Conservation (phyloP, 1,140 invertebrate genomes). For the Leptinotarsa texana region DNA sequence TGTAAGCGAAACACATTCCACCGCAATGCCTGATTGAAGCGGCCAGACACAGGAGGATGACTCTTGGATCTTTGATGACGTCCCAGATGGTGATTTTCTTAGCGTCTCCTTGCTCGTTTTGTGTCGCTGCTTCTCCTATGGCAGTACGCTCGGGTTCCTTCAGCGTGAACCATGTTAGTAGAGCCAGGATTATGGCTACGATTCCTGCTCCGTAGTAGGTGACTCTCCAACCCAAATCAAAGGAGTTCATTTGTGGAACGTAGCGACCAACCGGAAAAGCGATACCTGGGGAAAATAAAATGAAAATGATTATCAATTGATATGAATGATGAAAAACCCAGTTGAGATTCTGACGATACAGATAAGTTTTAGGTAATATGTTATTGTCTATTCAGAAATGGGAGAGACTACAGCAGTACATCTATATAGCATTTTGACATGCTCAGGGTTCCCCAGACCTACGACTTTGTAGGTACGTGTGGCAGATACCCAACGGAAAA, state of each 20-base stretch:
- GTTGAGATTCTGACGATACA: too few relatives aligned
- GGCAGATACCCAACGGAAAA: too few relatives aligned
- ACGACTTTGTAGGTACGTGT: too few relatives aligned
- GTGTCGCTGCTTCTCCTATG: conserved; percentile 66
- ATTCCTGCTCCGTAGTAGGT: conserved; percentile 84
- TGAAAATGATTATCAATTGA: too few relatives aligned
- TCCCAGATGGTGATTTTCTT: conserved; percentile 66
- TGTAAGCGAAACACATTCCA: conserved; percentile 88
- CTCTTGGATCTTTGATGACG: conserved; percentile 74
- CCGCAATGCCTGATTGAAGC: conserved; percentile 90
- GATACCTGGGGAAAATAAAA: conserved; percentile 55
- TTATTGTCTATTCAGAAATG: too few relatives aligned
- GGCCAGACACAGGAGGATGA: conserved; percentile 81
- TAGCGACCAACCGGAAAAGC: conserved; percentile 91
- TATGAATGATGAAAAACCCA: too few relatives aligned
- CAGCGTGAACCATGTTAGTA: conserved; percentile 75
- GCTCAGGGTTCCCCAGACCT: too few relatives aligned
- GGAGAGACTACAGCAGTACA: too few relatives aligned
- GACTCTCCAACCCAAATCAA: conserved; percentile 84
- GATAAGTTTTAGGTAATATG: too few relatives aligned
- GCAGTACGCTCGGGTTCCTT: conserved; percentile 76
- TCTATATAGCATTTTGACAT: too few relatives aligned
- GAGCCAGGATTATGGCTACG: conserved; percentile 74
- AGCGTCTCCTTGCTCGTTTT: conserved; percentile 46
- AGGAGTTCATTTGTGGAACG: conserved; percentile 76